Evolutionary conservation across 2,113 vertebrate genomes (phyloP).

Genomic region (Aspidoscelis tigris): DNA sequence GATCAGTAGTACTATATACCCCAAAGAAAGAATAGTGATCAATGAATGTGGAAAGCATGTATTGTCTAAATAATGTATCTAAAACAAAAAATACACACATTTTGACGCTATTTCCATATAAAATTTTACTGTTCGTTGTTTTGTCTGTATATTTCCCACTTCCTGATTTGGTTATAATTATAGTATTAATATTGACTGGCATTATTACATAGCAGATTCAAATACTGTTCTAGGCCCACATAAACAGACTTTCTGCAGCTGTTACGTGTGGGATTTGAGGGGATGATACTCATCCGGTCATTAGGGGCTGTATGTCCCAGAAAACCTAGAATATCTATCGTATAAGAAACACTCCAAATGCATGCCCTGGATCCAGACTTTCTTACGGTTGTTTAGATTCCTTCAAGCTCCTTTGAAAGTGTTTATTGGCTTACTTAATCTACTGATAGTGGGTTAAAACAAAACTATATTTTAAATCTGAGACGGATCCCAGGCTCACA

Average conservation of each 20-base stretch:
- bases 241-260: constrained; percentile 59
- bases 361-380: constrained; percentile 4
- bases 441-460: neutral
- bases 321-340: neutral
- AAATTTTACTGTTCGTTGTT: constrained; percentile 1
- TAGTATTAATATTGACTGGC: constrained; percentile 40
- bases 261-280: constrained; percentile 34
- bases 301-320: neutral
- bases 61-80: constrained; percentile 1
- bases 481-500: neutral
- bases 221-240: constrained; percentile 23
- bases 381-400: neutral
- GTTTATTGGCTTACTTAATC: neutral
- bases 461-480: neutral
- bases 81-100: neutral
- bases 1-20: neutral
- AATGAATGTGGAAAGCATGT: neutral
- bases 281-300: constrained; percentile 48
- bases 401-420: neutral
- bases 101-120: neutral
- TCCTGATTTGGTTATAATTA: neutral
- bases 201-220: constrained; percentile 39
- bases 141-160: constrained; percentile 20
- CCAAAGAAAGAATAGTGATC: neutral
- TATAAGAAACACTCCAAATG: neutral